Evolutionary conservation across 2,888 invertebrate genomes (phyloP).

Genomic region (Antitype chi): DNA sequence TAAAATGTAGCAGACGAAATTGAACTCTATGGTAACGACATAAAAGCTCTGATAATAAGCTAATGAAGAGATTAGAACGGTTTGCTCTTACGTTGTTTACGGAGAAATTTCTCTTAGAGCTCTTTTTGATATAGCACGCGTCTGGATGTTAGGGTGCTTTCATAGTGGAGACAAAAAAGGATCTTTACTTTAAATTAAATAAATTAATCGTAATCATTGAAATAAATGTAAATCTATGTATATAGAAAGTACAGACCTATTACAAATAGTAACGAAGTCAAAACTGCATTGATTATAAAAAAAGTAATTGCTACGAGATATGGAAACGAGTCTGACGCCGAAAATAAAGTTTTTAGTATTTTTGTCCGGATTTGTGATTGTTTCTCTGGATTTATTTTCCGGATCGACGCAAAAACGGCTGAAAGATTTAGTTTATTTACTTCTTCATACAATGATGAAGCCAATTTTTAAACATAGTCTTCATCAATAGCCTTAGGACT

Average conservation of each 20-base stretch:
- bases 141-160: slow-evolving; percentile 60
- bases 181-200: background rate
- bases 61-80: slow-evolving; percentile 80
- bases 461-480: background rate
- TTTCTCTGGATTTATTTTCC: too few species aligned
- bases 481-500: background rate
- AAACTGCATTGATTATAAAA: too few species aligned
- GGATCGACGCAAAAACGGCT: too few species aligned
- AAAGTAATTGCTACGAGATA: too few species aligned
- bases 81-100: slow-evolving; percentile 73
- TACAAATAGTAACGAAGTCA: too few species aligned
- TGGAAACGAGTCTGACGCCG: too few species aligned
- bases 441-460: too few species aligned
- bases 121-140: slow-evolving; percentile 80
- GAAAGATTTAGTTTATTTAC: too few species aligned
- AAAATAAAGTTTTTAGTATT: too few species aligned
- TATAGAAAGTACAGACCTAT: too few species aligned
- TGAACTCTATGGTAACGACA: slow-evolving; percentile 65
- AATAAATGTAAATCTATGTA: background rate
- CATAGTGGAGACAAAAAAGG: background rate
- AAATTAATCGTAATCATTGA: background rate
- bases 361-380: too few species aligned
- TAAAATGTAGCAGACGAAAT: slow-evolving; percentile 65
- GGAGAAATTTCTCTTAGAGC: slow-evolving; percentile 75
- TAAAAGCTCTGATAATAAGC: slow-evolving; percentile 67